A percentile compares a stretch with the other conserved stretches of the same genome.
These are phyloP conservation scores for Osmerus eperlanus DNA, from an alignment of 2,113 vertebrate genomes.

Conservation along the genomic window DNA sequence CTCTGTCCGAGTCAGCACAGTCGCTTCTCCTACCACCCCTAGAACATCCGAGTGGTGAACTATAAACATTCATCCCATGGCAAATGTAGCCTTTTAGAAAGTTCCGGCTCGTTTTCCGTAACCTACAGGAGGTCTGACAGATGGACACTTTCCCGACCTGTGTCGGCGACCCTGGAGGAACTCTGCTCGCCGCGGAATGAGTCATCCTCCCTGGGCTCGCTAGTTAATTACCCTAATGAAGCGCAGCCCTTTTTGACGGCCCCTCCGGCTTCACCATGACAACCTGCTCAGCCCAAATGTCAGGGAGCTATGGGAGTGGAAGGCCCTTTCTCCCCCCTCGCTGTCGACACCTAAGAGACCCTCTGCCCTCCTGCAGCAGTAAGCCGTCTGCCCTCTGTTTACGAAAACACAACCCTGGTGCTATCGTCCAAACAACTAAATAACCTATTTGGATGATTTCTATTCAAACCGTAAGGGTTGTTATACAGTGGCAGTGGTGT, in stretches of 20 bases:
- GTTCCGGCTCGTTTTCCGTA: no score
- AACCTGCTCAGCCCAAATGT: background rate
- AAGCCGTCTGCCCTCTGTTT: no score
- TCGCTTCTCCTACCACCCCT: background rate
- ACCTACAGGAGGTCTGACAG: no score
- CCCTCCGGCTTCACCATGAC: background rate
- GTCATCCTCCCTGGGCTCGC: constrained; percentile 1
- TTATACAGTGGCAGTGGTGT: background rate
- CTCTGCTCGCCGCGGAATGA: background rate
- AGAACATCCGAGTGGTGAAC: no score
- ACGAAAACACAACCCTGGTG: background rate
- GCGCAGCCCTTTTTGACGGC: background rate
- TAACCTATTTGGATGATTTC: background rate
- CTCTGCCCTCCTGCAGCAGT: no score
- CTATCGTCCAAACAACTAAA: background rate
- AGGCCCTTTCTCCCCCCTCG: no score
- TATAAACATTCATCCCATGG: no score
- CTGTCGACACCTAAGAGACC: no score
- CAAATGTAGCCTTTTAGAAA: no score
- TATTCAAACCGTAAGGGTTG: background rate
- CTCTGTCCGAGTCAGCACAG: background rate
- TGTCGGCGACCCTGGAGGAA: background rate
- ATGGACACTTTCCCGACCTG: no score
- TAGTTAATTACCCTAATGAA: constrained; percentile 24
- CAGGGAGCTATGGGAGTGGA: background rate